Conservation (phyloP, 2,113 vertebrate genomes). For the Pelecanoides urinatrix region DNA sequence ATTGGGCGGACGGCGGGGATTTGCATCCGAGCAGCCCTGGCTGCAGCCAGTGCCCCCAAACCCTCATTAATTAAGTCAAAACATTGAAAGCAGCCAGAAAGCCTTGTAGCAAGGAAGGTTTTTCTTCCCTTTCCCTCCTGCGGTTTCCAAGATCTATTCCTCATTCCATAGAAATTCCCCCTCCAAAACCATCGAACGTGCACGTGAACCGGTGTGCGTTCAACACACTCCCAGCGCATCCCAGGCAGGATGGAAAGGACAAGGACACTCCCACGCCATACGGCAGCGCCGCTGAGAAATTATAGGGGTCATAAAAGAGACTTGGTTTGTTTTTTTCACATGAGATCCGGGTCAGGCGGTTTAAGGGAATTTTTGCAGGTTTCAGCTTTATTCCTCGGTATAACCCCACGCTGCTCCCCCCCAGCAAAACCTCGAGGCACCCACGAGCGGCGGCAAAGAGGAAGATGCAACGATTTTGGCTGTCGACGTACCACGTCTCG, state of each 20-base stretch:
- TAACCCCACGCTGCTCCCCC: background rate
- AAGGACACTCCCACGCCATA: background rate
- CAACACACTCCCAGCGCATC: background rate
- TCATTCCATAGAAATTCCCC: background rate
- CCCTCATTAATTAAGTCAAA: background rate
- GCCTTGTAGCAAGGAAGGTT: background rate
- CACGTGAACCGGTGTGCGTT: fast-evolving
- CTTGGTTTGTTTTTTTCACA: background rate
- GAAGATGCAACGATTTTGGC: background rate
- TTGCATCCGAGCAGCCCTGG: background rate
- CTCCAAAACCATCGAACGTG: background rate
- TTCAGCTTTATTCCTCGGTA: background rate
- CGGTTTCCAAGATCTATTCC: background rate
- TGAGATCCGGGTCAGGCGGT: fast-evolving
- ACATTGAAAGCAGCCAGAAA: background rate
- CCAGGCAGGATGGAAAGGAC: background rate
- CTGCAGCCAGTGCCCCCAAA: background rate
- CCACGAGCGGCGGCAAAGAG: fast-evolving
- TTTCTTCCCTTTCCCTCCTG: background rate
- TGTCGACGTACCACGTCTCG: fast-evolving
- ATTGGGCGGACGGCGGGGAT: fast-evolving
- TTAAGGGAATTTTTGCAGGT: background rate
- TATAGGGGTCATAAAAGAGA: background rate
- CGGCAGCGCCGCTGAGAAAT: background rate
- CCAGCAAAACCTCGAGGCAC: background rate